phyloP scores from a whole-genome alignment of 2,888 invertebrate species.

The Mamestra brassicae region DNA sequence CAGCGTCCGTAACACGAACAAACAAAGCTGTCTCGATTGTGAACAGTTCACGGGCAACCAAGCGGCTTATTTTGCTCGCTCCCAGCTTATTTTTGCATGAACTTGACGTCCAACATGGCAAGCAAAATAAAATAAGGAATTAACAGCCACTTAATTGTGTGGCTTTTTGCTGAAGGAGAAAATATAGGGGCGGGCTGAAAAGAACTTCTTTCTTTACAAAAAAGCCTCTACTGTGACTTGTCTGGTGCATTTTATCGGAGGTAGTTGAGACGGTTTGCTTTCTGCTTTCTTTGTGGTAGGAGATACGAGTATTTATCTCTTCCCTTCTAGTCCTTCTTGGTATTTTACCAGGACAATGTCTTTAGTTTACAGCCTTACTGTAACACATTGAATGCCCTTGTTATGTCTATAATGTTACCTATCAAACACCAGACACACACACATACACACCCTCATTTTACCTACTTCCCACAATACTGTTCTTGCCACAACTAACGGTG shows the following conservation, averaged over 20 bases:
- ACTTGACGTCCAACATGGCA: constrained; percentile 66
- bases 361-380: not conserved
- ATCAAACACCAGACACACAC: too few species aligned
- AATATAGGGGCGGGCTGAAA: constrained; percentile 16
- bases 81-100: constrained; percentile 68
- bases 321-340: not conserved
- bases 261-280: constrained; percentile 5
- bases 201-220: constrained; percentile 1
- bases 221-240: constrained; percentile 8
- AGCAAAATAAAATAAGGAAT: constrained; percentile 53
- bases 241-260: constrained; percentile 23
- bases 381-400: not conserved
- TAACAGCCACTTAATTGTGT: constrained; percentile 59
- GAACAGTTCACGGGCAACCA: constrained; percentile 75
- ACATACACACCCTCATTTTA: too few species aligned
- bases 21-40: constrained; percentile 80
- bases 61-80: constrained; percentile 77
- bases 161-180: constrained; percentile 32
- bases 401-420: too few species aligned
- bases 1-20: constrained; percentile 65
- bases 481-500: too few species aligned
- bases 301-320: constrained; percentile 11
- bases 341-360: not conserved
- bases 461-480: too few species aligned
- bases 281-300: not conserved